Percentiles rank a stretch among this genome's conserved stretches.
Evolutionary conservation across 2,113 vertebrate genomes (phyloP).

Genomic region (Miniopterus natalensis): DNA sequence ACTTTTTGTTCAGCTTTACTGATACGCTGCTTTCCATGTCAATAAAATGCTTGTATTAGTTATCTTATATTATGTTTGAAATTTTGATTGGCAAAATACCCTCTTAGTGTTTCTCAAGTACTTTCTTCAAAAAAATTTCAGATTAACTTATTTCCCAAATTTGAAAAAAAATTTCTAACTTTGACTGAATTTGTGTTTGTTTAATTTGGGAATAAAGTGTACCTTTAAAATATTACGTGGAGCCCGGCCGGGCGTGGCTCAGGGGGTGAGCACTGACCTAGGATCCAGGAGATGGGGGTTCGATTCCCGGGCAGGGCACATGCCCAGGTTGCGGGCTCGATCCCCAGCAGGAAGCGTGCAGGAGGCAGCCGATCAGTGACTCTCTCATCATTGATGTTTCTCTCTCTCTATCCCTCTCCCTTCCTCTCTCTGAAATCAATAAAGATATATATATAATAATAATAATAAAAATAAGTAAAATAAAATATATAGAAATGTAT

Average conservation of each 20-base stretch:
- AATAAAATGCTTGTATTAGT: background rate
- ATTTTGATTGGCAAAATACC: background rate
- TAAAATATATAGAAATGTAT: background rate
- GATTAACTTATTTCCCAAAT: background rate
- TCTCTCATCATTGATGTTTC: too few relatives aligned
- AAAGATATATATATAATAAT: too few relatives aligned
- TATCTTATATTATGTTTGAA: conserved; percentile 12
- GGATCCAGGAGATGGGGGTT: too few relatives aligned
- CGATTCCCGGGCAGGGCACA: too few relatives aligned
- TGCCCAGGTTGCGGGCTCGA: too few relatives aligned
- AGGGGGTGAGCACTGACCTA: too few relatives aligned
- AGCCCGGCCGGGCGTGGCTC: too few relatives aligned
- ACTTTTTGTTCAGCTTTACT: background rate
- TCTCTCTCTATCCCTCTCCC: too few relatives aligned
- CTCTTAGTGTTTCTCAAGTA: conserved; percentile 8
- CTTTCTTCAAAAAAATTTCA: background rate
- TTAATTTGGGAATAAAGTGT: background rate
- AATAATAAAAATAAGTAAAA: too few relatives aligned
- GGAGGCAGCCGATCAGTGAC: too few relatives aligned
- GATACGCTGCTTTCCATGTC: background rate
- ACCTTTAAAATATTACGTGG: background rate
- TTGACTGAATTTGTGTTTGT: background rate
- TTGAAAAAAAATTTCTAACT: conserved; percentile 31
- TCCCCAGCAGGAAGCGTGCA: too few relatives aligned
- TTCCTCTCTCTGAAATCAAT: too few relatives aligned